Evolutionary conservation across 2,888 invertebrate species (phyloP), one percentile per base, ranked within the genome.

Genomic region (Microctonus aethiopoides): DNA sequence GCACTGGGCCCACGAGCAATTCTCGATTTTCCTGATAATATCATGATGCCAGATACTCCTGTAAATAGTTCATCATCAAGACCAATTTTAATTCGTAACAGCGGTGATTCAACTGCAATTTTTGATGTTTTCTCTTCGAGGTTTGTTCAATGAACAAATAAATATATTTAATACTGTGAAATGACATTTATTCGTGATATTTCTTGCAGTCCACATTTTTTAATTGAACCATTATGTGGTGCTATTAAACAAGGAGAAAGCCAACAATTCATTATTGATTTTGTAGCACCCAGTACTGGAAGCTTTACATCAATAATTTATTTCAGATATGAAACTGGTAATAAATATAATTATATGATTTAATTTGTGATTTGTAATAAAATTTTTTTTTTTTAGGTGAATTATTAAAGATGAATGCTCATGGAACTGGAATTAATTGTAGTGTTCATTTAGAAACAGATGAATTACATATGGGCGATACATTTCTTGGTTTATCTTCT

Each of bases 11-110:
- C 90, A 1, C 81, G 91, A 72, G 89, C 90, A 0, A 79, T 91
- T 13, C 81, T 91, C 5, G 89, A 90, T 78, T 88, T 91, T 72
- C 91, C 91, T 0, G 91, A 92, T 83, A 78, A 83, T 16, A 87
- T 92, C 26, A 82, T 84, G 46, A 81, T 91, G 72, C 88, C 88
- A 10, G 80, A 84, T 20, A 87, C 89, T n/a, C 88, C 89, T 0
- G 88, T 91, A 1, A 89, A 90, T 78, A 86, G 90, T 57, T 62
- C 83, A 6, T 87, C 87, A 3, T 84, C 87, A 52, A 88, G 88
- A 75, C 86, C 87, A 1, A 78, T 91, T 51, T 83, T 89, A 2
- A 84, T 91, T 20, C 86, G 89, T 72, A 92, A 92, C 78, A 84
- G 89, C 57, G 91, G 91, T 0, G 81, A 88, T 66, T 83, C 81